A percentile compares a stretch with the other conserved stretches of the same genome.
phyloP scores from a whole-genome alignment of 2,113 vertebrate genomes.

The Panurus biarmicus region DNA sequence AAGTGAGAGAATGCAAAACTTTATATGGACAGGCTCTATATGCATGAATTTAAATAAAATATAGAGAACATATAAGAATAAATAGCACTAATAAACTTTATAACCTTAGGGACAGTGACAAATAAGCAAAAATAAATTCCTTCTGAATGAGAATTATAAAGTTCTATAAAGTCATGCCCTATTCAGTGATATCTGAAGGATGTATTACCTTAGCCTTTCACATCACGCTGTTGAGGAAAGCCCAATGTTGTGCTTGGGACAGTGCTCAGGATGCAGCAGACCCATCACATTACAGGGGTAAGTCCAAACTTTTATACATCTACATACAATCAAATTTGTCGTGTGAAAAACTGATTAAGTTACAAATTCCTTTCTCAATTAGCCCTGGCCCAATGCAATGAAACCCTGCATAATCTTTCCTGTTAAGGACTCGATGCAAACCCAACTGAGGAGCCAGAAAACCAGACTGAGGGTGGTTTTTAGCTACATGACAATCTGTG shows the following conservation, averaged over 20 bases:
- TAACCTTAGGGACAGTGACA: background rate
- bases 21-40: accelerated
- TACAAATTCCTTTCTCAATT: background rate
- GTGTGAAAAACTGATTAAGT: background rate
- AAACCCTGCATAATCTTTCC: background rate
- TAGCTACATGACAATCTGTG: background rate
- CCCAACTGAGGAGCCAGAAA: background rate
- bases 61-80: background rate
- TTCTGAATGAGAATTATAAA: background rate
- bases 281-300: background rate
- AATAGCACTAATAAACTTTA: background rate
- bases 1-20: background rate
- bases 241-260: accelerated
- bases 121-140: background rate
- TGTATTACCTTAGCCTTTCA: background rate
- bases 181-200: background rate
- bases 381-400: background rate
- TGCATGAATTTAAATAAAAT: background rate
- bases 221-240: background rate
- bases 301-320: background rate
- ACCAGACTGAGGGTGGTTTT: background rate
- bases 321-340: background rate
- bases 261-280: background rate
- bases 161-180: background rate
- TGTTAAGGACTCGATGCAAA: background rate